Evolutionary conservation across 2,113 vertebrate genomes (phyloP).

Genomic region (Oxygymnocypris stewartii): DNA sequence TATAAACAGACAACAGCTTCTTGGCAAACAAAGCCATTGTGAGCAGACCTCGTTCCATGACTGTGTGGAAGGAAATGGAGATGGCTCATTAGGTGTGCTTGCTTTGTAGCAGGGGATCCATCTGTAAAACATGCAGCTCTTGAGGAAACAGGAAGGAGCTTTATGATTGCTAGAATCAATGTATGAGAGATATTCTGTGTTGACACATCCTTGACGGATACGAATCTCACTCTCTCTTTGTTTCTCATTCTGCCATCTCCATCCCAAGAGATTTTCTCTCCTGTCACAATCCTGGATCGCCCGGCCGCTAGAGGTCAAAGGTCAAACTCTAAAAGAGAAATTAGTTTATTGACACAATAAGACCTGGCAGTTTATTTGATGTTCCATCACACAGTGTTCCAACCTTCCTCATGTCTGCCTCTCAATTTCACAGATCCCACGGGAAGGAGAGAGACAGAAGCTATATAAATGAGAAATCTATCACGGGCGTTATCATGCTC

Average conservation of each 20-base stretch:
- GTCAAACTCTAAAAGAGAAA: constrained; percentile 76
- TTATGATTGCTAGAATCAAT: constrained; percentile 6
- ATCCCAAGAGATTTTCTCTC: constrained; percentile 50
- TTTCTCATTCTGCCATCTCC: constrained; percentile 12
- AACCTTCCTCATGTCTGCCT: constrained; percentile 61
- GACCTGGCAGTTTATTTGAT: constrained; percentile 79
- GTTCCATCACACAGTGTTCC: constrained; percentile 67
- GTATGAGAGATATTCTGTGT: background rate
- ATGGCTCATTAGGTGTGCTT: constrained; percentile 42
- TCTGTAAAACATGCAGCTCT: constrained; percentile 34
- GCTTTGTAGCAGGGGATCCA: constrained; percentile 38
- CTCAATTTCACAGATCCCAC: constrained; percentile 69
- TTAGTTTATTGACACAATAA: constrained; percentile 82
- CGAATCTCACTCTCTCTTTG: constrained; percentile 5
- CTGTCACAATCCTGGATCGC: constrained; percentile 61
- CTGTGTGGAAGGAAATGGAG: constrained; percentile 27
- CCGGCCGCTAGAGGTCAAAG: constrained; percentile 66
- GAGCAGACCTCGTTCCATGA: constrained; percentile 5
- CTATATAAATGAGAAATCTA: constrained; percentile 35
- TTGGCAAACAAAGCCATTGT: constrained; percentile 30
- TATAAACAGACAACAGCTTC: constrained; percentile 21
- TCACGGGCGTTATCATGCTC: constrained; percentile 10
- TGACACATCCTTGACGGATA: constrained; percentile 23
- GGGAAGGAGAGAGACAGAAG: constrained; percentile 54
- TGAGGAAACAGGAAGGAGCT: constrained; percentile 35